Evolutionary conservation across 1,140 invertebrate species (phyloP).

Genomic region (Augochlora pura): DNA sequence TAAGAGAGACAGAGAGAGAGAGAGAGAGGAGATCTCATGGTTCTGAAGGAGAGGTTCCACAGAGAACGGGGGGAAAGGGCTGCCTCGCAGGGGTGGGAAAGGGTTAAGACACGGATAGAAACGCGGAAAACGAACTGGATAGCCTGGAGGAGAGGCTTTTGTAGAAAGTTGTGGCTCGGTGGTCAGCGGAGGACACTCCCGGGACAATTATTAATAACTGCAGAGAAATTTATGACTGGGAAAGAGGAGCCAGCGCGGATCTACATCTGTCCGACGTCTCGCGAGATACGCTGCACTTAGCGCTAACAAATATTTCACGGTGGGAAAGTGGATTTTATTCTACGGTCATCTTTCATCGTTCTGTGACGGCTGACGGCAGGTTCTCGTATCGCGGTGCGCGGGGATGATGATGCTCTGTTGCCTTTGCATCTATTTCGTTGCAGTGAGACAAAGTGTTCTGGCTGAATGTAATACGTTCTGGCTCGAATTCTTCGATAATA

Average conservation of each 20-base stretch:
- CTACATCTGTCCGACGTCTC: background rate
- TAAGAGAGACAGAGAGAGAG: too few relatives aligned
- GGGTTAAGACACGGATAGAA: conserved; percentile 21
- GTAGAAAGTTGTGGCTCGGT: background rate
- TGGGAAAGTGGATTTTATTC: too few relatives aligned
- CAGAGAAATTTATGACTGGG: background rate
- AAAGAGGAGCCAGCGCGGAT: too few relatives aligned
- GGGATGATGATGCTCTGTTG: too few relatives aligned
- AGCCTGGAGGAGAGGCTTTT: background rate
- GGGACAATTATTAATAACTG: conserved; percentile 1
- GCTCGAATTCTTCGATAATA: too few relatives aligned
- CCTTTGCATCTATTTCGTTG: too few relatives aligned
- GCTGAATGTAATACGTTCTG: too few relatives aligned
- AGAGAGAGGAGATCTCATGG: background rate
- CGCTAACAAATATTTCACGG: too few relatives aligned
- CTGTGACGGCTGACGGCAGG: too few relatives aligned
- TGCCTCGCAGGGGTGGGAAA: background rate
- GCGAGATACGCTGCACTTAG: background rate
- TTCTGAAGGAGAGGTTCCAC: background rate
- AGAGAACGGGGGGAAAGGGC: background rate
- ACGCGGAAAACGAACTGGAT: background rate
- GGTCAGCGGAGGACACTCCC: background rate
- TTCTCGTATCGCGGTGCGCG: too few relatives aligned
- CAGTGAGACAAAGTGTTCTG: too few relatives aligned
- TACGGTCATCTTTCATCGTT: too few relatives aligned